A percentile compares a stretch with the other conserved stretches of the same genome.
These are phyloP conservation scores for Myrmophylax atrothorax DNA, from an alignment of 2,113 vertebrate species.

Conservation along the genomic window DNA sequence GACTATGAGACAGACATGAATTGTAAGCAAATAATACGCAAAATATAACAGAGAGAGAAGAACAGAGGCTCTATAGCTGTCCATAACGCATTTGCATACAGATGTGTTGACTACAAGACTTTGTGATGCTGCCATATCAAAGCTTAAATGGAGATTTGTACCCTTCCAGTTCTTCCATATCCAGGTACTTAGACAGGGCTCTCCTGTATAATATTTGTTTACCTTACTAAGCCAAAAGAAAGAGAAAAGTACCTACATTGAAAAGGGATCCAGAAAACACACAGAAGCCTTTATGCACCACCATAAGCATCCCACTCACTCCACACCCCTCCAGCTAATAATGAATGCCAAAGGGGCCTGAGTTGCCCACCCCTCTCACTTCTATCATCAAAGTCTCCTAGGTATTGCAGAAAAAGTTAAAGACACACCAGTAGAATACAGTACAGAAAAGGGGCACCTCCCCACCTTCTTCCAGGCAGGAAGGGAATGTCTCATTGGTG, in stretches of 20 bases:
- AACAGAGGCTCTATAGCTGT: constrained; percentile 24
- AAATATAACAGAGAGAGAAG: constrained; percentile 20
- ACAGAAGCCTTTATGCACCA: not conserved
- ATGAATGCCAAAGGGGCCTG: not conserved
- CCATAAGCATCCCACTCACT: not conserved
- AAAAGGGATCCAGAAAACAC: not conserved
- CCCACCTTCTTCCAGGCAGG: not conserved
- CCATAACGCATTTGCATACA: constrained; percentile 30
- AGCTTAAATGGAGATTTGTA: not conserved
- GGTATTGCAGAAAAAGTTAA: not conserved
- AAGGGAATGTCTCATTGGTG: not conserved
- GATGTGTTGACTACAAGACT: not conserved
- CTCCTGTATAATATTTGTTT: not conserved
- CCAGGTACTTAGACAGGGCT: not conserved
- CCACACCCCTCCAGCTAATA: not conserved
- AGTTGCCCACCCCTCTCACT: not conserved
- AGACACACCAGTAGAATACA: not conserved
- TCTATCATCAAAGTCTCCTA: not conserved
- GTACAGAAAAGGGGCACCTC: not conserved
- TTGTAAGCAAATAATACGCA: constrained; percentile 54
- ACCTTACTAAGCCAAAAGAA: not conserved
- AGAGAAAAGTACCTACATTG: not conserved
- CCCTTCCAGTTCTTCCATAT: not conserved
- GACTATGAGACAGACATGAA: constrained; percentile 36
- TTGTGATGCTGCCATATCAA: constrained; percentile 7